phyloP scores from a whole-genome alignment of 2,113 vertebrate species.

The Columba janthina region DNA sequence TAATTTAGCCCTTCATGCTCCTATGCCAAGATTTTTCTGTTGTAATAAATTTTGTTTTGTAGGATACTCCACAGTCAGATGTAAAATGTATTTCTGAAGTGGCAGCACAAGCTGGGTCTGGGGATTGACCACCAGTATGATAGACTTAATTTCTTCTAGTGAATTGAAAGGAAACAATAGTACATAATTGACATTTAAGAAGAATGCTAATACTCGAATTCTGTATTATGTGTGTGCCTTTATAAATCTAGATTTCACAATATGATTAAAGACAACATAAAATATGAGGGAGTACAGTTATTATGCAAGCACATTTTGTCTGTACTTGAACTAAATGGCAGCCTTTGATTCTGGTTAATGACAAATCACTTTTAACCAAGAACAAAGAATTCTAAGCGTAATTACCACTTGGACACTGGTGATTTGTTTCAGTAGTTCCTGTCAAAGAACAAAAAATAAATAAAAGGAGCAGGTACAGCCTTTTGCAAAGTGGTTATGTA shows the following conservation, averaged over 20 bases:
- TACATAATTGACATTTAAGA: constrained; percentile 12
- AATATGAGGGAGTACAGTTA: constrained; percentile 1
- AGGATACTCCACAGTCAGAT: background rate
- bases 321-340: constrained; percentile 22
- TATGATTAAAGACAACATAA: constrained; percentile 34
- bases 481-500: background rate
- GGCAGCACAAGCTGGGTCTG: background rate
- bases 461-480: background rate
- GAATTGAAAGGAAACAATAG: background rate
- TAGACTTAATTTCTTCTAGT: background rate
- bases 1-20: background rate
- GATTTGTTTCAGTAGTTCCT: constrained; percentile 25
- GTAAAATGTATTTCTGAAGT: background rate
- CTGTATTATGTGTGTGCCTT: background rate
- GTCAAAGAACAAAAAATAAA: background rate
- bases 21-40: background rate
- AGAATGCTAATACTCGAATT: background rate
- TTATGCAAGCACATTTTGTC: constrained; percentile 13
- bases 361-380: constrained; percentile 36
- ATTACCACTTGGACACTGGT: constrained; percentile 1
- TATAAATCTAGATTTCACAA: constrained; percentile 38
- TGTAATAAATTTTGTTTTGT: background rate
- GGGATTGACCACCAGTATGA: background rate
- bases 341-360: constrained; percentile 48
- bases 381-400: constrained; percentile 46